Base-by-base conservation (phyloP, 2,888 invertebrate species). In the Unio pictorum region DNA sequence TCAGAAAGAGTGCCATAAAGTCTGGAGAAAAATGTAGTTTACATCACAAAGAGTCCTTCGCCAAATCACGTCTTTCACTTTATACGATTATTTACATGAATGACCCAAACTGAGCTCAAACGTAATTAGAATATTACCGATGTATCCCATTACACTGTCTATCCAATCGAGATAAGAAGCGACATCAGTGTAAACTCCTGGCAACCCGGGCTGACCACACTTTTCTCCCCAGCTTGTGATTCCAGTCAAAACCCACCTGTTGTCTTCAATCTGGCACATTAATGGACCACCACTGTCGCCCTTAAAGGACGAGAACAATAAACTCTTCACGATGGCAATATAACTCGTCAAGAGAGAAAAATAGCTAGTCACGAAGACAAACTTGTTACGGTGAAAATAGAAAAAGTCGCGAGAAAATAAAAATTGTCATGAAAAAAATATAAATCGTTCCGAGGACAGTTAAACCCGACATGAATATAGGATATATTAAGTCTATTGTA, bases 251-350 rank as follows among this genome's bases (percentile, higher is more conserved):
- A 76, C 68, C 85, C 86, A 88, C 2, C 78, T 69, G 45, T 69
- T 72, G 20, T 62, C 63, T 8, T 58, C 45, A 20, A 62, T 70
- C 55, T 70, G 64, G 70, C 88, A 88, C 79, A 88, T 84, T 56
- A 89, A 70, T 0, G 87, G 88, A 15, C 88, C 86, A 11, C 89
- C 89, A 64, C 86, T 86, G 72, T 89, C 89, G 34, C 89, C 89
- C 86, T 86, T 73, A 0, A 65, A 67, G 34, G 26, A 20, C 34
- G 8, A 34, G 34, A 8, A 45, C 15, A 45, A 45, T 23, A 23
- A 23, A 23, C 23, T 23, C 23, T 23, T 23, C 23, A 23, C 23
- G 23, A 23, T 23, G 23, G 23, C 23, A 23, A 23, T 15, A 20
- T 17, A 57, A 55, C 18, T 5, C 20, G 3, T 26, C 45, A 57